Evolutionary conservation across 2,888 invertebrate genomes (phyloP).

Genomic region (Colletes collaris): DNA sequence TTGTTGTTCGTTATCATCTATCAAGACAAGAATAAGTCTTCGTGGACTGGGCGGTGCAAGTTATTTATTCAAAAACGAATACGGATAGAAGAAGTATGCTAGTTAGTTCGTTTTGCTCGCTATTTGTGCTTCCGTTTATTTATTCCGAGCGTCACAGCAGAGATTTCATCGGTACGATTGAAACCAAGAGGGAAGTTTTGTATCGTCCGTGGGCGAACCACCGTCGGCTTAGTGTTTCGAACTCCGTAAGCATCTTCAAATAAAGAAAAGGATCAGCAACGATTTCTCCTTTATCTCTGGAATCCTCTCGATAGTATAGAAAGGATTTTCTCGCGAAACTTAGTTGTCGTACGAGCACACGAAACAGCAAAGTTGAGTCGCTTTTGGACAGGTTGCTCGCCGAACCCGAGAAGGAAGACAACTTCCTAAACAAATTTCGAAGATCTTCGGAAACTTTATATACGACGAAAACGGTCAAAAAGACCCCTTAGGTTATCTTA

Average conservation of each 20-base stretch:
- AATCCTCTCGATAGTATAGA: conserved; percentile 39
- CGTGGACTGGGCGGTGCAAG: neutral
- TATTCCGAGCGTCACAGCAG: neutral
- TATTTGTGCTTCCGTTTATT: neutral
- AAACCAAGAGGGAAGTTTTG: conserved; percentile 32
- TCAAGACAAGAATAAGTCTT: neutral
- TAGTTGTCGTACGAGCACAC: conserved; percentile 29
- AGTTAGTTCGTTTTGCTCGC: neutral
- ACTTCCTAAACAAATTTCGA: neutral
- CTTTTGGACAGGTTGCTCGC: neutral
- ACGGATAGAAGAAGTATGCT: too few relatives aligned
- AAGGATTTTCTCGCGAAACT: conserved; percentile 49
- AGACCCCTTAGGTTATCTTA: too few relatives aligned
- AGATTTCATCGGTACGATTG: conserved; percentile 24
- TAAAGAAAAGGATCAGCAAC: conserved; percentile 68
- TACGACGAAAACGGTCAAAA: too few relatives aligned
- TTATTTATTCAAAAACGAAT: too few relatives aligned
- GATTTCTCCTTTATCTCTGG: conserved; percentile 56
- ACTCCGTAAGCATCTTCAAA: conserved; percentile 63
- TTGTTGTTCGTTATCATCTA: conserved; percentile 8
- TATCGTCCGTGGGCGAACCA: conserved; percentile 31
- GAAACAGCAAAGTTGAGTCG: conserved; percentile 42
- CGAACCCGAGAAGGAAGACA: neutral
- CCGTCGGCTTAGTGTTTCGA: conserved; percentile 36
- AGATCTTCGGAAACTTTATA: neutral